Conservation (phyloP, 2,888 invertebrate genomes). For the Eurois occulta region DNA sequence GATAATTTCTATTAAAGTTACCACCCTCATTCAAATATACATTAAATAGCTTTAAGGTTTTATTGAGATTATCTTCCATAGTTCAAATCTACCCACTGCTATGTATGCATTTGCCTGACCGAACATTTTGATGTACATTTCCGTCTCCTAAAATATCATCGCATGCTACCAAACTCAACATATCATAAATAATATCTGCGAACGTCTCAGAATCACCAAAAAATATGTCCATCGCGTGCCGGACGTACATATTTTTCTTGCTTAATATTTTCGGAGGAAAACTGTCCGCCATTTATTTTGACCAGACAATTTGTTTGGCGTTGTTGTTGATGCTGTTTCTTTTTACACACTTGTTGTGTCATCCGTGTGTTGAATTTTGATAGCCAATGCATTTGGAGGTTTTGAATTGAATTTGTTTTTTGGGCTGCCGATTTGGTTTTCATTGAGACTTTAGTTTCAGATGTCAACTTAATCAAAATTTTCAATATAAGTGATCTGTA, state of each 20-base stretch:
- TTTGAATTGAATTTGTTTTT: constrained; percentile 6
- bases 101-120: not conserved
- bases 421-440: not conserved
- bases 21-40: not conserved
- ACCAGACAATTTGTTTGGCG: constrained; percentile 63
- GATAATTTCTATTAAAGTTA: not conserved
- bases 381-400: constrained; percentile 4
- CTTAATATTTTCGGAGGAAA: constrained; percentile 45
- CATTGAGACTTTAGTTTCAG: not conserved
- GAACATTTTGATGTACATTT: constrained; percentile 4
- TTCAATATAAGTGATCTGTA: not conserved
- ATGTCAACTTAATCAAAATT: not conserved
- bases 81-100: not conserved
- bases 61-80: not conserved
- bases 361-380: constrained; percentile 41
- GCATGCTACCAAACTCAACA: constrained; percentile 6
- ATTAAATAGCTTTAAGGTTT: not conserved
- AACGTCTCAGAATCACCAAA: constrained; percentile 44
- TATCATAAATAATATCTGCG: constrained; percentile 45
- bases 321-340: constrained; percentile 45
- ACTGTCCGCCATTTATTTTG: constrained; percentile 55
- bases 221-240: constrained; percentile 50
- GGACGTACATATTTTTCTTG: constrained; percentile 49
- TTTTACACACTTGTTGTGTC: constrained; percentile 45
- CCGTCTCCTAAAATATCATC: constrained; percentile 17